Evolutionary conservation across 2,888 invertebrate genomes (phyloP).

Genomic region (Halictus ligatus): DNA sequence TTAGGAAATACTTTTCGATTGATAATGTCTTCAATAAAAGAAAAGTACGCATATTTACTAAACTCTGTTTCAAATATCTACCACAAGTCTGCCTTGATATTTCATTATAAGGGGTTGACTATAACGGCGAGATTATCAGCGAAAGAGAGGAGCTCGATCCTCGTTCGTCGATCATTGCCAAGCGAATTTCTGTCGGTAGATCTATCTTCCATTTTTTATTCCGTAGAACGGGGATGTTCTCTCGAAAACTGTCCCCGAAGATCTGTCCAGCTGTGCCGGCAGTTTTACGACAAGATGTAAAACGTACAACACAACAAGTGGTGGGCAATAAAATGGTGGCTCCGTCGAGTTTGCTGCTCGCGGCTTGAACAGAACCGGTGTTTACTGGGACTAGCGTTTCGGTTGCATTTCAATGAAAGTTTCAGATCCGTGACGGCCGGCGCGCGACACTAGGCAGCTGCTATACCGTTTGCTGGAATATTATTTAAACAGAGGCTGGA

Average conservation of each 20-base stretch:
- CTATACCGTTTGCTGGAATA: constrained; percentile 10
- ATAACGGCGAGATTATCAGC: no score
- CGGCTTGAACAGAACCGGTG: constrained; percentile 3
- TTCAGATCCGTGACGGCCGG: neutral
- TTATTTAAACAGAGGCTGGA: constrained; percentile 33
- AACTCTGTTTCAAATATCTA: no score
- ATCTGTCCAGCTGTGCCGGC: neutral
- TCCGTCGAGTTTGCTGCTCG: neutral
- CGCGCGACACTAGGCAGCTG: constrained; percentile 27
- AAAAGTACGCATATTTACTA: no score
- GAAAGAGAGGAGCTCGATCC: no score
- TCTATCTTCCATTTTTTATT: no score
- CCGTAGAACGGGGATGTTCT: no score
- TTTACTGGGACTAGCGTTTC: neutral
- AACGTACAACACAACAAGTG: neutral
- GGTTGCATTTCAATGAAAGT: constrained; percentile 16
- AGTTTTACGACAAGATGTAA: neutral
- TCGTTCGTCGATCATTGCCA: no score
- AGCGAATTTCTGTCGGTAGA: no score
- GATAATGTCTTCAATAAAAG: no score
- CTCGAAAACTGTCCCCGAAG: neutral
- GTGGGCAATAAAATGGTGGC: neutral
- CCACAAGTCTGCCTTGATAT: no score
- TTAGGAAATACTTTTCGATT: no score
- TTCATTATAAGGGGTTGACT: no score